A percentile compares a stretch with the other conserved stretches of the same genome.
Conservation (phyloP, 2,888 invertebrate species). For the Nomada goodeniana region DNA sequence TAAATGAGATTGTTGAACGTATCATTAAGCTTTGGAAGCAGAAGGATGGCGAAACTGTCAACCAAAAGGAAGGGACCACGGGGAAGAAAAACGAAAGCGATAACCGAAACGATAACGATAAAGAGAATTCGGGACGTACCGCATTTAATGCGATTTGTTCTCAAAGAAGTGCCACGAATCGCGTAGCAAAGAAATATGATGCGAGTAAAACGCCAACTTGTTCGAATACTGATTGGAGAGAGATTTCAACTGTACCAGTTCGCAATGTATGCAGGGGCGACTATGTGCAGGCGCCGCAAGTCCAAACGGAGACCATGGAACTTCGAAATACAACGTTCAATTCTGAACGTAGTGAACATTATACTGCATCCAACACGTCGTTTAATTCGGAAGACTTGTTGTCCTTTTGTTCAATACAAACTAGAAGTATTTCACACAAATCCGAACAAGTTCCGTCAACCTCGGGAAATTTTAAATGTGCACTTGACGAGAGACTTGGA, state of each 20-base stretch:
- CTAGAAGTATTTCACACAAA: neutral
- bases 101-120: neutral
- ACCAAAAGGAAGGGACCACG: neutral
- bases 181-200: neutral
- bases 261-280: no score
- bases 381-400: neutral
- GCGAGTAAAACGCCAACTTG: neutral
- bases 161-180: neutral
- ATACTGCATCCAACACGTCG: fast-evolving
- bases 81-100: no score
- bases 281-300: neutral
- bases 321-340: neutral
- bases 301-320: neutral
- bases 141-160: neutral
- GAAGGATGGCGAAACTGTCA: no score
- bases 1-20: neutral
- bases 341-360: neutral
- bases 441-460: neutral
- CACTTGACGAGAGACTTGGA: neutral
- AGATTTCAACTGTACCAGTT: neutral
- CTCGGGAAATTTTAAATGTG: neutral
- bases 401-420: neutral
- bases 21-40: neutral
- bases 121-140: no score
- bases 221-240: neutral